Evolutionary conservation across 2,113 vertebrate species (phyloP).

Genomic region (Myotis davidii): DNA sequence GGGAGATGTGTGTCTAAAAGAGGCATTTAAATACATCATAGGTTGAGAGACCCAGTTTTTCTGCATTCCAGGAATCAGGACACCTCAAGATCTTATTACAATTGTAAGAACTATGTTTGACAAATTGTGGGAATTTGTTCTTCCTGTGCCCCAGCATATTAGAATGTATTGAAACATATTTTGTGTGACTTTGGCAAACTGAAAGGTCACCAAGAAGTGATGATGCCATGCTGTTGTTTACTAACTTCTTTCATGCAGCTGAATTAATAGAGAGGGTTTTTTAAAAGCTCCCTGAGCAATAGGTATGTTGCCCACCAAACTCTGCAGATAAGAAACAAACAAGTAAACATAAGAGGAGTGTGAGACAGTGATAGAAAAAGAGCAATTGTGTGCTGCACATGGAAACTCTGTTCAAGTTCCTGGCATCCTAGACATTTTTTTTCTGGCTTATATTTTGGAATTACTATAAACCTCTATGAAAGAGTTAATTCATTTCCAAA

Average conservation of each 20-base stretch:
- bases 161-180: constrained; percentile 10
- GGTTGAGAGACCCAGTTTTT: not conserved
- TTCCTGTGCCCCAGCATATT: not conserved
- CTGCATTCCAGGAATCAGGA: not conserved
- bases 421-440: not conserved
- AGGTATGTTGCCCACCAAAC: not conserved
- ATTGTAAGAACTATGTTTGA: not conserved
- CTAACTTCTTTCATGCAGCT: not conserved
- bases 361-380: not conserved
- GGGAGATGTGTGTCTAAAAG: not conserved
- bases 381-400: not conserved
- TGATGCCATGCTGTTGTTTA: not conserved
- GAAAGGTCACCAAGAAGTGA: not conserved
- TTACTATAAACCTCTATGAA: not conserved
- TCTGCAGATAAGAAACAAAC: not conserved
- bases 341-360: not conserved
- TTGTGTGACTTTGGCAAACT: not conserved
- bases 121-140: not conserved
- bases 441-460: constrained; percentile 42
- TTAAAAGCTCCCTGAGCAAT: not conserved
- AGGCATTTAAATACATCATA: not conserved
- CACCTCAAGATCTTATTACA: not conserved
- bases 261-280: not conserved
- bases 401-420: constrained; percentile 7
- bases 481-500: constrained; percentile 65